Evolutionary conservation across 30 jellyfish, hydroid and myxozoan species (phyloP).

Genomic region (Rhopilema esculentum): DNA sequence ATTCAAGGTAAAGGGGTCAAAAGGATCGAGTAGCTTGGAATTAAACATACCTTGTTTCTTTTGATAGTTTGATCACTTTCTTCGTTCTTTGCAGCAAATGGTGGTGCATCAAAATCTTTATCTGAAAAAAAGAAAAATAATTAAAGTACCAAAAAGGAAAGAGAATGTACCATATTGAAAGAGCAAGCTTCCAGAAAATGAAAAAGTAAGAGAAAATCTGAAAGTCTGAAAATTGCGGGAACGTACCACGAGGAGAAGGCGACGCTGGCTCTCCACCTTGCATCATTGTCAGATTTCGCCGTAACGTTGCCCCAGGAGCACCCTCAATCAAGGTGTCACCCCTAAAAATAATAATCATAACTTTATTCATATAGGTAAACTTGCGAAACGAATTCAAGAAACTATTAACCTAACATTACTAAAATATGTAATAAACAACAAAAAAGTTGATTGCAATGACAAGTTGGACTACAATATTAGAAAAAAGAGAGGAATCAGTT

Average conservation of each 20-base stretch:
- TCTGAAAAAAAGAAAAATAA: slow-evolving; percentile 28
- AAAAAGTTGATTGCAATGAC: too few species aligned
- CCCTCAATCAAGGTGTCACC: slow-evolving; percentile 97
- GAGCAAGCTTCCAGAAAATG: neutral
- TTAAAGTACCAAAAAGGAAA: neutral
- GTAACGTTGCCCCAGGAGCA: slow-evolving; percentile 98
- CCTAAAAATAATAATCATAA: slow-evolving; percentile 10
- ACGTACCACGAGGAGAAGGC: slow-evolving; percentile 68
- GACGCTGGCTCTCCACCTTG: slow-evolving; percentile 98
- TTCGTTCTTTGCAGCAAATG: slow-evolving; percentile 58
- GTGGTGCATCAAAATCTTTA: slow-evolving; percentile 59
- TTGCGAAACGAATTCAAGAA: too few species aligned
- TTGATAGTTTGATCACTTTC: slow-evolving; percentile 85
- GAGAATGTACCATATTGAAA: neutral
- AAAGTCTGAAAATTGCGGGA: neutral
- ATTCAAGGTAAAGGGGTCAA: too few species aligned
- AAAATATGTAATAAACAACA: too few species aligned
- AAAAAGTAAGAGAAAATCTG: neutral
- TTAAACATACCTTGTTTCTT: slow-evolving; percentile 58
- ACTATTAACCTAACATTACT: too few species aligned
- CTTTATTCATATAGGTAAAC: too few species aligned
- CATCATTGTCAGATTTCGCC: slow-evolving; percentile 98
- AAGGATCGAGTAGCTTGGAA: neutral
- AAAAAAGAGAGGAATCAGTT: too few species aligned
- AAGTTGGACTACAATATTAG: too few species aligned